These are phyloP conservation scores for Hippopotamus amphibius DNA, from an alignment of 2,113 vertebrate species.

Conservation along the genomic window DNA sequence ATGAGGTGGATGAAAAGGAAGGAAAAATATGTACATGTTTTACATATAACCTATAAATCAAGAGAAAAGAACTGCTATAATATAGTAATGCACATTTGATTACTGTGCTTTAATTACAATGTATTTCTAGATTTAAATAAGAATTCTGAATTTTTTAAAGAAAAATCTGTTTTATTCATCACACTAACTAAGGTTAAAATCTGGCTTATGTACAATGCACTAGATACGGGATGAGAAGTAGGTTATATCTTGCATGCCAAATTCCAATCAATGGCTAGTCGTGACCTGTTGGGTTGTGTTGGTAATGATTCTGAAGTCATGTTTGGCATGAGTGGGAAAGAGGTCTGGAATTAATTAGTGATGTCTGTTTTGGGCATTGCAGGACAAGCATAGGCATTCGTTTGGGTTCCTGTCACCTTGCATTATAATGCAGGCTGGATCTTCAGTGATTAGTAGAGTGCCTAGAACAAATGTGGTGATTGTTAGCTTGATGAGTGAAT, in stretches of 20 bases:
- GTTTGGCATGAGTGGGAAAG: constrained; percentile 23
- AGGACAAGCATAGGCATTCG: background rate
- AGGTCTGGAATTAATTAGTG: constrained; percentile 33
- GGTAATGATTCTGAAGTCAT: constrained; percentile 39
- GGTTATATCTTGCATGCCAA: background rate
- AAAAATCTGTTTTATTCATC: background rate
- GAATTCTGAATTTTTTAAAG: constrained; percentile 19
- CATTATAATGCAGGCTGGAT: constrained; percentile 15
- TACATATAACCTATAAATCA: background rate
- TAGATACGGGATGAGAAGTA: constrained; percentile 18
- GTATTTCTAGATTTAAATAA: constrained; percentile 42
- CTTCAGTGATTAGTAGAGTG: background rate
- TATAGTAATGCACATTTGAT: background rate
- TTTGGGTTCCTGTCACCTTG: constrained; percentile 33
- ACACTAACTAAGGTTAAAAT: constrained; percentile 33
- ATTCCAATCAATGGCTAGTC: constrained; percentile 30
- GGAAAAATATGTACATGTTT: constrained; percentile 20
- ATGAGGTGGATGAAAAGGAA: constrained; percentile 36
- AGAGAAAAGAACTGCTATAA: background rate
- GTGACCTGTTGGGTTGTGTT: background rate
- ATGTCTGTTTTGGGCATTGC: background rate
- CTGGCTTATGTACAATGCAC: background rate
- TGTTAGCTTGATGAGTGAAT: constrained; percentile 6
- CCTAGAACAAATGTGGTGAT: constrained; percentile 9
- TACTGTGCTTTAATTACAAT: constrained; percentile 25